Evolutionary conservation across 2,113 vertebrate species (phyloP).

Genomic region (Gobiocypris rarus): DNA sequence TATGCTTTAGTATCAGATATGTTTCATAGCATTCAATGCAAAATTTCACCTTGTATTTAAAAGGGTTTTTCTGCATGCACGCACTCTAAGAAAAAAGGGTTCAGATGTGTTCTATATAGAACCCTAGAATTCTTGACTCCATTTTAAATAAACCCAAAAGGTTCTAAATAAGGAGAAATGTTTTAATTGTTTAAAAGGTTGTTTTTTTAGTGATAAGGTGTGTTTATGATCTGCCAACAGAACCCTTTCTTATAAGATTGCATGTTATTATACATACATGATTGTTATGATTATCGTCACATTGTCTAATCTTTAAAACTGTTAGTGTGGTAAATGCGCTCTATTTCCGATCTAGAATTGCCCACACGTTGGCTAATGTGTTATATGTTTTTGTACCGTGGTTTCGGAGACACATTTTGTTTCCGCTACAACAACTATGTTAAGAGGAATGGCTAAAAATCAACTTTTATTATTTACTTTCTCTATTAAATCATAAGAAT

Average conservation of each 20-base stretch:
- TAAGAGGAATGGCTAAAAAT: neutral
- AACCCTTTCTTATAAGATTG: too few species aligned
- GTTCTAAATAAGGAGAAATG: too few species aligned
- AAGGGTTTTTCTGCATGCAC: too few species aligned
- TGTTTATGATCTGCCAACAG: too few species aligned
- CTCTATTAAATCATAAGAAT: neutral
- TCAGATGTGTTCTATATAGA: too few species aligned
- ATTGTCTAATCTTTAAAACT: neutral
- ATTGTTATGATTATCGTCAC: neutral
- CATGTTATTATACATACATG: neutral
- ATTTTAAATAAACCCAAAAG: too few species aligned
- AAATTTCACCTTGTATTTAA: too few species aligned
- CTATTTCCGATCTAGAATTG: neutral
- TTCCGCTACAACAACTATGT: neutral
- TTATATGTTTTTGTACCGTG: neutral
- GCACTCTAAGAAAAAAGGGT: too few species aligned
- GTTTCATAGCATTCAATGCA: neutral
- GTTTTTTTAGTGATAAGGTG: too few species aligned
- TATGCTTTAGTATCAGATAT: neutral
- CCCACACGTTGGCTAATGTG: neutral
- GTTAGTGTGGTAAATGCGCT: neutral
- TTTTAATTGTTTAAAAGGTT: too few species aligned
- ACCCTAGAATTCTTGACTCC: too few species aligned
- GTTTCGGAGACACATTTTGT: neutral
- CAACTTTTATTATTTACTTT: neutral